Evolutionary conservation across 2,888 invertebrate genomes (phyloP), one percentile per base, ranked within the genome.

Genomic region (Opisthograptis luteolata): DNA sequence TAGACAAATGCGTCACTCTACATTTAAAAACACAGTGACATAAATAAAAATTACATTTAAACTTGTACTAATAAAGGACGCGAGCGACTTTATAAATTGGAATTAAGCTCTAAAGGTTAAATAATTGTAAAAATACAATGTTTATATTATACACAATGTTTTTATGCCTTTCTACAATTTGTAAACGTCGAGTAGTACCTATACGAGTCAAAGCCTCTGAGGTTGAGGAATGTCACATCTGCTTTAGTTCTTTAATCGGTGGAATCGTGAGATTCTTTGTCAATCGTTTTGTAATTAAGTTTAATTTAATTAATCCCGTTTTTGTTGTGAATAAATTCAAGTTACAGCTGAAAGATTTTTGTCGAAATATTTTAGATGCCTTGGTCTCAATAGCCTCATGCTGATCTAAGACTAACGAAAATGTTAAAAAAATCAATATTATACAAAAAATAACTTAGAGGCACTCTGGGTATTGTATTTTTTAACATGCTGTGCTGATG

Each of bases 101-200:
- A 53, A 39, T 49, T 43, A 43, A 63, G 48, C 57, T 25, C 55
- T 62, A 75, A 79, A 76, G 71, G 73, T 76, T 74, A 73, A 76
- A 74, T 68, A 63, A 64, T 67, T 68, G 61, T 74, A 66, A 73
- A 70, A 71, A 68, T 65, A 58, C 66, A 68, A 61, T 68, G 66
- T 65, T 54, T 56, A 66, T 66, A 68, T 67, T 55, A 58, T 60
- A 39, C 35, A 35, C 12, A 8, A 9, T 20, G 10, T 34, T 46
- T 40, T 47, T 46, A 1, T n/a, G 19, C 32, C 39, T 27, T 34
- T 40, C 25, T 40, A 25, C 6, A 24, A 22, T 37, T 40, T 15
- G 13, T 39, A n/a, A 2, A n/a, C 2, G 12, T 32, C n/a, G n/a
- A 24, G n/a, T 8, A 15, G 24, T n/a, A n/a, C n/a, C n/a, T n/a